Base-by-base conservation (phyloP, 2,113 vertebrate species). In the Dolichallabes microphthalmus region DNA sequence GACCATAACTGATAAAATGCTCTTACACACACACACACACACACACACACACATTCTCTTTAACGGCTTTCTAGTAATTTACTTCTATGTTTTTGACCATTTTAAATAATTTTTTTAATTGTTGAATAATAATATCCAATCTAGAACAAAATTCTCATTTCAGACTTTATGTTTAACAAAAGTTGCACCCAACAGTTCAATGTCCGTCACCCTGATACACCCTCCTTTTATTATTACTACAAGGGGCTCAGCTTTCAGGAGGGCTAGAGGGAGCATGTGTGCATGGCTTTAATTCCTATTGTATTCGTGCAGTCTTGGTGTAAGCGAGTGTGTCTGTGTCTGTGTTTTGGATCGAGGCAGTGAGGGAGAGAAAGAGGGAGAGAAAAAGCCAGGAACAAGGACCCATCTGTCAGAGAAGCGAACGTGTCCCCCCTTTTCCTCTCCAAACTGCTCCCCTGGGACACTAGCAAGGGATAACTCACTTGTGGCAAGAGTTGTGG, bases 351-450 rank as follows among this genome's bases (percentile, higher is more conserved):
- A 93, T 90, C 92, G 91, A 91, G 90, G 93, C 91, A 93, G 91
- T 86, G 91, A 92, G 93, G 92, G 93, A 93, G 92, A 93, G 94
- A 93, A 80, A 61, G 82, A 82, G 90, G 85, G 91, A 92, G 91
- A 92, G 92, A 93, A 93, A 94, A 92, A 93, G 94, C 92, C 94
- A 93, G 92, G 87, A 94, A 95, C 93, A 95, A 94, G 94, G 94
- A 94, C 95, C 95, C 95, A 95, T 95, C 95, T 95, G 94, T 95
- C 94, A 95, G 93, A 91, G 89, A 91, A 90, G 90, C 80, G 81
- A 89, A 91, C 74, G 22, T 89, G 91, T 81, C 92, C 93, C 93
- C 94, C 93, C 94, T 92, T 45, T 92, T 93, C 93, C 92, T 91
- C 90, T 90, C 86, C 2, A 90, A 87, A 92, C 93, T 75, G 87